A percentile compares a stretch with the other conserved stretches of the same genome.
These are phyloP conservation scores for Remorina albescens DNA, from an alignment of 2,797 vertebrate genomes.

Conservation along the genomic window DNA sequence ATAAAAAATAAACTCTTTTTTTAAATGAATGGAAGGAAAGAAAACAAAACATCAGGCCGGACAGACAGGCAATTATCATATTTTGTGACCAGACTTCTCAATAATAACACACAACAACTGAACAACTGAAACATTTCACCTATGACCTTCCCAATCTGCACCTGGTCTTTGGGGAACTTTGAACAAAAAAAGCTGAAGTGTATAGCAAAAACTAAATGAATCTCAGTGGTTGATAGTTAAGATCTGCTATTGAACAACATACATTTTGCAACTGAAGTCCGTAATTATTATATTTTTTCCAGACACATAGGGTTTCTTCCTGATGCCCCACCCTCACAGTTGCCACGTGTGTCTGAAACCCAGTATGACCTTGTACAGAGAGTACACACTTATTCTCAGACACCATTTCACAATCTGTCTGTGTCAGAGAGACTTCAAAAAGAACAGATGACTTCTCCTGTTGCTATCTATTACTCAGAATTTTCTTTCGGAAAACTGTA, in stretches of 20 bases:
- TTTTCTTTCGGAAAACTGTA: background rate
- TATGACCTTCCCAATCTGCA: slow-evolving; percentile 36
- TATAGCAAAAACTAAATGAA: slow-evolving; percentile 3
- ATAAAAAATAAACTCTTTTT: background rate
- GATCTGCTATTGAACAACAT: background rate
- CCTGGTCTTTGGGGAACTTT: slow-evolving; percentile 19
- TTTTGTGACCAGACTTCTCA: slow-evolving; percentile 19
- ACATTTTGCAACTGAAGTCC: background rate
- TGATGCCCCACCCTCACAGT: slow-evolving; percentile 5
- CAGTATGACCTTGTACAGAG: slow-evolving; percentile 1
- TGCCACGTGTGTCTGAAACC: slow-evolving; percentile 18
- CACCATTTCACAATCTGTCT: slow-evolving; percentile 30
- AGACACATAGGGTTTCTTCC: background rate
- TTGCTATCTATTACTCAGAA: slow-evolving; percentile 5
- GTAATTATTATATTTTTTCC: slow-evolving; percentile 1
- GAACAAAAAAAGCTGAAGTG: background rate
- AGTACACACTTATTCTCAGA: slow-evolving; percentile 31
- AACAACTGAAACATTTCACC: slow-evolving; percentile 9
- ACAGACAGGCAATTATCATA: slow-evolving; percentile 19
- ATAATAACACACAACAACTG: slow-evolving; percentile 13
- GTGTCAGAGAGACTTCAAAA: slow-evolving; percentile 24
- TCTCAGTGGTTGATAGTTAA: background rate
- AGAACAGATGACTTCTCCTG: slow-evolving; percentile 13
- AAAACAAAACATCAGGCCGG: background rate
- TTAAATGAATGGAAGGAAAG: background rate